Base-by-base conservation (phyloP, 2,797 vertebrate genomes). In the Ispidina picta region DNA sequence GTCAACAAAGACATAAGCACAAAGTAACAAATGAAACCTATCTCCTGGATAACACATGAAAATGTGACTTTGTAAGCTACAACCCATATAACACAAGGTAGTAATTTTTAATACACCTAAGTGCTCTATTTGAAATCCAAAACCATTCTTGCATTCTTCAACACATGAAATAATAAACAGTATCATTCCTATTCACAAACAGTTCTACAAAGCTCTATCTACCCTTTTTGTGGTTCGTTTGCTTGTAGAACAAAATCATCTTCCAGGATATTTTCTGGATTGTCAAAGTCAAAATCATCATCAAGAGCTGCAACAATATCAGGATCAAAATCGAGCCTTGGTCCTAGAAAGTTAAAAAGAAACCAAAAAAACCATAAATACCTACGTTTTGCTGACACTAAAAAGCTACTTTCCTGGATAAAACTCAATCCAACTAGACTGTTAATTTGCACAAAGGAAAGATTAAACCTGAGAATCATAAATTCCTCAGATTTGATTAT, bases 291-390 rank as follows among this genome's bases (percentile, higher is more conserved):
- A 93, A 99, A 99, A 96, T 99, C 99, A 64, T 99, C 99, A 89
- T 99, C 99, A 26, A 99, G 98, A 29, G 98, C 99, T 1, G 99
- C 99, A 70, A 99, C 98, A 51, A 99, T 98, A 95, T 99, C 99
- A 4, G 99, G 99, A 95, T 99, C 99, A 98, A 99, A 98, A 97
- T 99, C 99, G 63, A 99, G 95, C 17, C 98, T 97, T 0, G 99
- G 99, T 28, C 99, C 99, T 99, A 86, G 43, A 85, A 83, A 49
- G 25, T 82, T 29, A 74, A 74, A 72, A 48, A 71, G 55, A 6
- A 9, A 13, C 21, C 21, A 58, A 58, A 9, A 25, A 69, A 37
- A 74, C 37, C 1, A 20, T 35, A 64, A 33, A 29, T 23, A 88
- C 35, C 11, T 64, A 87, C 18, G 41, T 14, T 90, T 33, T 41